Conservation (phyloP, 1,140 invertebrate species). For the Lepidurus apus region DNA sequence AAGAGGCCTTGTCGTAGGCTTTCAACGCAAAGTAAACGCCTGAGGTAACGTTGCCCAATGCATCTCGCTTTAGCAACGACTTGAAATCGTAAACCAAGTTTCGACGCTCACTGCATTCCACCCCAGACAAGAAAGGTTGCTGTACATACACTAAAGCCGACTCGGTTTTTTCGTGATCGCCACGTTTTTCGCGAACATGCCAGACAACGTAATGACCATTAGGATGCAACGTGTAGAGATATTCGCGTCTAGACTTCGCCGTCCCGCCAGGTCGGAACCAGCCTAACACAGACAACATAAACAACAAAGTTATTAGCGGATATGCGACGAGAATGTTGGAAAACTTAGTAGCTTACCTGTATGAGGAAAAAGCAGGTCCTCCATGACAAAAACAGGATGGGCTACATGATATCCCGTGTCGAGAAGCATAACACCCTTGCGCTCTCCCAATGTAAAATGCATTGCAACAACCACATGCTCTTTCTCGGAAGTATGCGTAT, state of each 20-base stretch:
- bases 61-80: slow-evolving; percentile 70
- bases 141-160: slow-evolving; percentile 40
- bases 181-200: slow-evolving; percentile 39
- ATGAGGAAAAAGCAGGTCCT: slow-evolving; percentile 73
- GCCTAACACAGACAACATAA: background rate
- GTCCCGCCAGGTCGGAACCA: slow-evolving; percentile 35
- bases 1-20: slow-evolving; percentile 52
- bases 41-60: slow-evolving; percentile 69
- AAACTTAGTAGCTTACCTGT: slow-evolving; percentile 54
- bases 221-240: slow-evolving; percentile 38
- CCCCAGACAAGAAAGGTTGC: slow-evolving; percentile 65
- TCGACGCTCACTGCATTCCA: slow-evolving; percentile 78
- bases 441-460: slow-evolving; percentile 62
- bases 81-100: slow-evolving; percentile 83
- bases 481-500: slow-evolving; percentile 56
- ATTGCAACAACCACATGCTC: slow-evolving; percentile 82
- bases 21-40: slow-evolving; percentile 73
- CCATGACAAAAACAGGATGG: slow-evolving; percentile 77
- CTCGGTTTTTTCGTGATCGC: slow-evolving; percentile 35
- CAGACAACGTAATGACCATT: slow-evolving; percentile 41
- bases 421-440: slow-evolving; percentile 67
- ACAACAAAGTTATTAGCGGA: background rate
- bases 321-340: background rate
- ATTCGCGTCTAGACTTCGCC: slow-evolving; percentile 32
- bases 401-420: slow-evolving; percentile 87